phyloP scores from a whole-genome alignment of 2,797 vertebrate genomes.

The Graptemys geographica region DNA sequence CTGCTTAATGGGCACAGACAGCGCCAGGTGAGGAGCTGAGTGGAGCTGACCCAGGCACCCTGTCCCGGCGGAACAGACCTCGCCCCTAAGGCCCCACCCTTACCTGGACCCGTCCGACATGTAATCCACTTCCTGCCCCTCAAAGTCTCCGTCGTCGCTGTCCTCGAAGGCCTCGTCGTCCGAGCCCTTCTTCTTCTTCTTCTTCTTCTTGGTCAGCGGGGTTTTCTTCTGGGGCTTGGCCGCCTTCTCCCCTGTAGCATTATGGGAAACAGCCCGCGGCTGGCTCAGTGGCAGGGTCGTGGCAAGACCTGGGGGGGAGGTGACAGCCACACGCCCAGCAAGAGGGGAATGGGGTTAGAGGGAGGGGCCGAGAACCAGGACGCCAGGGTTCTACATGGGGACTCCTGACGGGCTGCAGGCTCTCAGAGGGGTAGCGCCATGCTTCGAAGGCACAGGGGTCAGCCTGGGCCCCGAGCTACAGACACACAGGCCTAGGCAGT shows the following conservation, averaged over 20 bases:
- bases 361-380: not conserved
- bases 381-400: not conserved
- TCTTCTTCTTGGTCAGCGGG: constrained; percentile 73
- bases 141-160: constrained; percentile 93
- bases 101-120: constrained; percentile 95
- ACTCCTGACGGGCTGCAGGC: not conserved
- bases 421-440: not conserved
- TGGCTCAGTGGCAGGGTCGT: too few species aligned
- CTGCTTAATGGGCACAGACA: not conserved
- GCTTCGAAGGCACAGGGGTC: not conserved
- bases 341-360: too few species aligned
- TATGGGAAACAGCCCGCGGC: not conserved
- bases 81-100: rapidly evolving
- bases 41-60: not conserved
- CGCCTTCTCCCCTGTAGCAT: constrained; percentile 51
- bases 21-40: not conserved
- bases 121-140: constrained; percentile 94
- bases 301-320: not conserved
- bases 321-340: not conserved
- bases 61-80: not conserved
- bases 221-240: constrained; percentile 81
- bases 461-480: too few species aligned
- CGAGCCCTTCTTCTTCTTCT: constrained; percentile 85
- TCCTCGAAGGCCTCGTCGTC: constrained; percentile 91
- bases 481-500: not conserved